These are phyloP conservation scores for Drosophila kanekoi DNA, from an alignment of 2,888 invertebrate species.

Conservation along the genomic window DNA sequence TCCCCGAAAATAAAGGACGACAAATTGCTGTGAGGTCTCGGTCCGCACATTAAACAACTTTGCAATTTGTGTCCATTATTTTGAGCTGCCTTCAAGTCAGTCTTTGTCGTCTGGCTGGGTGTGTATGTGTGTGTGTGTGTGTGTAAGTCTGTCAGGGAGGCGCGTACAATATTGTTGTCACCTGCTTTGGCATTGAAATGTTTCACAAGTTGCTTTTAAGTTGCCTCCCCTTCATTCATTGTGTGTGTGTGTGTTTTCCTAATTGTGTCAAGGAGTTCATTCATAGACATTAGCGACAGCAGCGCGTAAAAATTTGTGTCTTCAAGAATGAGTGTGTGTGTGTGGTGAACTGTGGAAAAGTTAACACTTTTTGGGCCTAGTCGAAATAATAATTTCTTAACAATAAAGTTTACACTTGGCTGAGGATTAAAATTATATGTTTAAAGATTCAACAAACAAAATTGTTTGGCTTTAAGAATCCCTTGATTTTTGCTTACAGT, in stretches of 20 bases:
- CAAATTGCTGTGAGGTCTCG: conserved; percentile 71
- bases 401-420: too few relatives aligned
- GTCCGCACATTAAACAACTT: conserved; percentile 76
- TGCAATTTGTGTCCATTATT: conserved; percentile 79
- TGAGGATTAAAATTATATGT: too few relatives aligned
- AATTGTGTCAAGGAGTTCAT: conserved; percentile 83
- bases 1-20: conserved; percentile 65
- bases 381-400: too few relatives aligned
- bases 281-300: conserved; percentile 75
- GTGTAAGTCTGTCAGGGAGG: neutral
- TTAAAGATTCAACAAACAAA: too few relatives aligned
- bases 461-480: too few relatives aligned
- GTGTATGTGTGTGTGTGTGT: neutral
- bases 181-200: conserved; percentile 61
- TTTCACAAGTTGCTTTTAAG: conserved; percentile 40
- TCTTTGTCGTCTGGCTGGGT: neutral
- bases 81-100: conserved; percentile 65
- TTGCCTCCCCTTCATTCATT: neutral
- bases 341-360: conserved; percentile 18
- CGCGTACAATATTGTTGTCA: conserved; percentile 49
- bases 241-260: conserved; percentile 36
- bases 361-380: too few relatives aligned
- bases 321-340: neutral
- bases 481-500: too few relatives aligned
- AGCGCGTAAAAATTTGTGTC: conserved; percentile 46